These are phyloP conservation scores for Takifugu flavidus DNA, from an alignment of 2,113 vertebrate species.

Conservation along the genomic window DNA sequence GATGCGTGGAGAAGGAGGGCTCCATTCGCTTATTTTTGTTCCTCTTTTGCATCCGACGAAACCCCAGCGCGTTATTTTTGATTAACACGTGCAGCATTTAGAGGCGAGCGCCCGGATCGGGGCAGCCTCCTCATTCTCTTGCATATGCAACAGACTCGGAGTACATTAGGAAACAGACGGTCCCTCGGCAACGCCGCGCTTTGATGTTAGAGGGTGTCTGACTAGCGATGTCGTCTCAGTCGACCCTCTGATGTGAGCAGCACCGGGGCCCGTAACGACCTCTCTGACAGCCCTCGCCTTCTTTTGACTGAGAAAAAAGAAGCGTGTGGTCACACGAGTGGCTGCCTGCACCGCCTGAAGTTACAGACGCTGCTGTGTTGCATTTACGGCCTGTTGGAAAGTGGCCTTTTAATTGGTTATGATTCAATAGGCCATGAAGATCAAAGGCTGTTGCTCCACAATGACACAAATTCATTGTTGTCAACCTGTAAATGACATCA, in stretches of 20 bases:
- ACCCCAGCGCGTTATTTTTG: constrained; percentile 29
- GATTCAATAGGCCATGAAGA: constrained; percentile 10
- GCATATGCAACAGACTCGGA: constrained; percentile 56
- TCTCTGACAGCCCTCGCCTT: constrained; percentile 17
- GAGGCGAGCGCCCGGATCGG: constrained; percentile 23
- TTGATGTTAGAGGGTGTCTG: constrained; percentile 68
- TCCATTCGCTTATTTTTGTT: constrained; percentile 28
- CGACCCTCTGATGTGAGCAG: constrained; percentile 49
- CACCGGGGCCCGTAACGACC: constrained; percentile 26
- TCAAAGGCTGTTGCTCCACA: neutral
- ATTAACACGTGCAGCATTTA: constrained; percentile 49
- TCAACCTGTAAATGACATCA: no score
- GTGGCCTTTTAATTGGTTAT: neutral
- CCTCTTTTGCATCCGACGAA: constrained; percentile 32
- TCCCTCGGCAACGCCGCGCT: constrained; percentile 60
- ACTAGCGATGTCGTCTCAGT: constrained; percentile 54
- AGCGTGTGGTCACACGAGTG: constrained; percentile 3
- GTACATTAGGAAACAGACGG: constrained; percentile 67
- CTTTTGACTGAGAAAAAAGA: constrained; percentile 11
- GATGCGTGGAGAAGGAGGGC: constrained; percentile 4
- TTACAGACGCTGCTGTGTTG: constrained; percentile 4
- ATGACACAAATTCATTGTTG: neutral
- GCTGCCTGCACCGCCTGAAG: constrained; percentile 1
- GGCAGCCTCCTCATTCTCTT: constrained; percentile 43
- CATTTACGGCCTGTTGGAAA: neutral